Conservation (phyloP, 2,888 invertebrate species). For the Rotaria macrura region DNA sequence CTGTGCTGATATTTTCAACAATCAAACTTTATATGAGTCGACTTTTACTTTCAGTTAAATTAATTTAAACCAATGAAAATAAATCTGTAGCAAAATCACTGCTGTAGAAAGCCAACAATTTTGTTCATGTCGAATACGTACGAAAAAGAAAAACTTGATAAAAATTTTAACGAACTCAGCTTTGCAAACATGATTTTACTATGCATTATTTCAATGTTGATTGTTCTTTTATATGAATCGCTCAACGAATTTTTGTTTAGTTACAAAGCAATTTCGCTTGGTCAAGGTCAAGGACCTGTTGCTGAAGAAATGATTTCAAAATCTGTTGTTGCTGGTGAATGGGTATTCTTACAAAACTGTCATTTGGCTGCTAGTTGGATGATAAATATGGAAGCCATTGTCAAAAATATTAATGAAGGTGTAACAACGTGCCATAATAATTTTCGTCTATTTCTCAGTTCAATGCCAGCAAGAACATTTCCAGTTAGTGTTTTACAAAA, state of each 20-base stretch:
- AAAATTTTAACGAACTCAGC: no score
- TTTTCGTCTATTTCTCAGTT: conserved; percentile 49
- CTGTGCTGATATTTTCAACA: no score
- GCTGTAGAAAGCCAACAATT: no score
- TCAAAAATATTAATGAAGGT: conserved; percentile 43
- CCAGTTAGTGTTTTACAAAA: conserved; percentile 51
- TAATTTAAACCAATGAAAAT: no score
- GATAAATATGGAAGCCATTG: conserved; percentile 46
- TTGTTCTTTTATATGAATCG: no score
- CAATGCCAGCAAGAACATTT: conserved; percentile 50
- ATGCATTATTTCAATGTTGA: no score
- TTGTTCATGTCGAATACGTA: no score
- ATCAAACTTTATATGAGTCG: no score
- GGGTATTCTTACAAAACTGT: conserved; percentile 52
- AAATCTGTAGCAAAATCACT: no score
- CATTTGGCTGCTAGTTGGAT: conserved; percentile 50
- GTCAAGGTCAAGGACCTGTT: conserved; percentile 52
- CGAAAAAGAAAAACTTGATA: no score
- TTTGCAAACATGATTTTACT: no score
- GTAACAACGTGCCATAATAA: conserved; percentile 42
- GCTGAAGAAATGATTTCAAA: conserved; percentile 49
- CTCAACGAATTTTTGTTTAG: conserved; percentile 37
- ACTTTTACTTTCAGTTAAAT: no score
- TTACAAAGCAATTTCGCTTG: conserved; percentile 50
- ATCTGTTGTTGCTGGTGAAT: conserved; percentile 48